phyloP scores from a whole-genome alignment of 2,797 vertebrate species.

The Oreortyx pictus region DNA sequence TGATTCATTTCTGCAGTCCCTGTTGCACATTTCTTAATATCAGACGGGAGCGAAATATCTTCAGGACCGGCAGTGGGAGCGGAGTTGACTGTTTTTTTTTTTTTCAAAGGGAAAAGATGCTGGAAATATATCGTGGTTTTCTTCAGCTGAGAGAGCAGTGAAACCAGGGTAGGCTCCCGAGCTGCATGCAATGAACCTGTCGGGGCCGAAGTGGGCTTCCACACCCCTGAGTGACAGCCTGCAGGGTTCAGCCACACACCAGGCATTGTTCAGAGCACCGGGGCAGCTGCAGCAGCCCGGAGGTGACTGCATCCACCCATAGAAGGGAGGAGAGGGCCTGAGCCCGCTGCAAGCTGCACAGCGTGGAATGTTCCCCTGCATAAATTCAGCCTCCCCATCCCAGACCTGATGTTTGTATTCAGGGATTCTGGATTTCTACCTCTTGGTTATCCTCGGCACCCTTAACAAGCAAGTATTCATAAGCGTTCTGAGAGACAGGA shows the following conservation, averaged over 20 bases:
- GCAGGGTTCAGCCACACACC: background rate
- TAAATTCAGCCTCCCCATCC: background rate
- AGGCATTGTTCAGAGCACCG: background rate
- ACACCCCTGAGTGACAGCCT: background rate
- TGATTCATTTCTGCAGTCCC: conserved; percentile 51
- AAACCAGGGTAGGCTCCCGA: background rate
- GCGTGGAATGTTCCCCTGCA: rapidly evolving
- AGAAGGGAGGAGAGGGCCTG: background rate
- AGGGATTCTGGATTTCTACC: background rate
- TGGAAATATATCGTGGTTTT: background rate
- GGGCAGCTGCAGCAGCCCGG: background rate
- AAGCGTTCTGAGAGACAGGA: background rate
- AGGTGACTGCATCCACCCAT: background rate
- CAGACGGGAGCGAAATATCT: conserved; percentile 54
- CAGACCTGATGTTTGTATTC: background rate
- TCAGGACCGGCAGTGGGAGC: conserved; percentile 19
- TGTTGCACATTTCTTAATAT: conserved; percentile 49
- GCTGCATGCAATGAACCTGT: background rate
- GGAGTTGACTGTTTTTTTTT: conserved; percentile 46
- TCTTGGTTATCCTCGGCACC: background rate
- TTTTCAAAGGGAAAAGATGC: conserved; percentile 23
- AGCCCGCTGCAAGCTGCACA: background rate
- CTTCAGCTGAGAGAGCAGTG: background rate
- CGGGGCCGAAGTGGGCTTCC: background rate
- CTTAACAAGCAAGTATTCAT: background rate